A percentile compares a stretch with the other conserved stretches of the same genome.
Conservation (phyloP, 2,888 invertebrate species). For the Hermodice carunculata region DNA sequence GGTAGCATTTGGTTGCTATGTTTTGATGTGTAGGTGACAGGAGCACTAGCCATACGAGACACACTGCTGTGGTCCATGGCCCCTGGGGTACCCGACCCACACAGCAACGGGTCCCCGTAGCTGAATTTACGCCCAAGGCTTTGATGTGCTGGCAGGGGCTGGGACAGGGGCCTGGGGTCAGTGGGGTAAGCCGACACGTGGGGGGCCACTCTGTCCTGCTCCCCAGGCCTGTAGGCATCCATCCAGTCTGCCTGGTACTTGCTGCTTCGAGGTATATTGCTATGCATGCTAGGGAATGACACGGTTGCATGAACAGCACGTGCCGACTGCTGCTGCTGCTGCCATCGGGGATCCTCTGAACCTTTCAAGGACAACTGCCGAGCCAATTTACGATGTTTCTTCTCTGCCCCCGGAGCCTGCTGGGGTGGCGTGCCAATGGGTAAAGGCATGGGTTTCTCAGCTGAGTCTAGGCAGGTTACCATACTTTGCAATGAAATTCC, state of each 20-base stretch:
- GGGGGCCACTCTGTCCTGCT: not conserved
- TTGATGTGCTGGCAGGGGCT: not conserved
- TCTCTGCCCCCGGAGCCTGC: too few species aligned
- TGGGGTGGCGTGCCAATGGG: not conserved
- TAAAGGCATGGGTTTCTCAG: not conserved
- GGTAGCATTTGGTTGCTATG: constrained; percentile 32
- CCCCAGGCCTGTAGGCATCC: not conserved
- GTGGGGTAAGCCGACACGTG: not conserved
- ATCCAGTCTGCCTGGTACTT: not conserved
- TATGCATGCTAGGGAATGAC: too few species aligned
- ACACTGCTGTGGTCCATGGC: constrained; percentile 38
- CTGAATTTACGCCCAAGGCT: not conserved
- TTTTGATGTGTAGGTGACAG: constrained; percentile 31
- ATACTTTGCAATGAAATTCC: not conserved
- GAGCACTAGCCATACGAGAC: constrained; percentile 52
- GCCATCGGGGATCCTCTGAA: constrained; percentile 80
- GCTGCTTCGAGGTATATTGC: not conserved
- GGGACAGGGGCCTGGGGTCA: not conserved
- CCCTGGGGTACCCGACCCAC: constrained; percentile 1
- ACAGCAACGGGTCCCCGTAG: not conserved
- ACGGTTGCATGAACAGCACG: too few species aligned
- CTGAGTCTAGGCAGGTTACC: not conserved
- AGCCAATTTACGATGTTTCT: constrained; percentile 80
- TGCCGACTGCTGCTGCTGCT: not conserved
- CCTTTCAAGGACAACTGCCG: constrained; percentile 88